Conservation (phyloP, 2,113 vertebrate genomes). For the Myotis yumanensis region DNA sequence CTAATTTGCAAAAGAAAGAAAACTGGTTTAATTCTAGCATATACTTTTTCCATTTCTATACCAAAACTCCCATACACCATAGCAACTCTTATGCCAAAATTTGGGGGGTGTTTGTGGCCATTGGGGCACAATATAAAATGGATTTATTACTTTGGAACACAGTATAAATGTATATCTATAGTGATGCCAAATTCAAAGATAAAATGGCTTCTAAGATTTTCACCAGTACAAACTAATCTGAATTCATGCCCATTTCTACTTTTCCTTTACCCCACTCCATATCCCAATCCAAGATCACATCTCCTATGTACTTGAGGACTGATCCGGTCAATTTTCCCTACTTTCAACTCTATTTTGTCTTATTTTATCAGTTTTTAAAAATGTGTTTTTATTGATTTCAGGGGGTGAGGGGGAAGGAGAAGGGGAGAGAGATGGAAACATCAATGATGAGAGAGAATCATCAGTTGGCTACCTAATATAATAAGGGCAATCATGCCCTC, state of each 20-base stretch:
- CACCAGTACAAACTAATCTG: not conserved
- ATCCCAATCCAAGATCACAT: not conserved
- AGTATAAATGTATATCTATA: not conserved
- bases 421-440: too few relatives aligned
- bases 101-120: not conserved
- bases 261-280: not conserved
- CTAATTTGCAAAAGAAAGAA: not conserved
- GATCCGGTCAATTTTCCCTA: not conserved
- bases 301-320: not conserved
- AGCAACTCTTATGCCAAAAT: not conserved
- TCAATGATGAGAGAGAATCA: too few relatives aligned
- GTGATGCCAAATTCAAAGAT: constrained; percentile 11
- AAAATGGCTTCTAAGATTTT: constrained; percentile 8
- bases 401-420: too few relatives aligned
- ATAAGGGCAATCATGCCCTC: too few relatives aligned
- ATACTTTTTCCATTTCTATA: not conserved
- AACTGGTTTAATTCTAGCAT: not conserved
- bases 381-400: too few relatives aligned
- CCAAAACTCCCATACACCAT: not conserved
- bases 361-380: not conserved
- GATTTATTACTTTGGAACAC: not conserved
- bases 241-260: not conserved
- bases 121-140: constrained; percentile 3
- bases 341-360: not conserved
- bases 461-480: too few relatives aligned